These are phyloP conservation scores for Pygocentrus nattereri DNA, from an alignment of 2,797 vertebrate genomes.

Conservation along the genomic window DNA sequence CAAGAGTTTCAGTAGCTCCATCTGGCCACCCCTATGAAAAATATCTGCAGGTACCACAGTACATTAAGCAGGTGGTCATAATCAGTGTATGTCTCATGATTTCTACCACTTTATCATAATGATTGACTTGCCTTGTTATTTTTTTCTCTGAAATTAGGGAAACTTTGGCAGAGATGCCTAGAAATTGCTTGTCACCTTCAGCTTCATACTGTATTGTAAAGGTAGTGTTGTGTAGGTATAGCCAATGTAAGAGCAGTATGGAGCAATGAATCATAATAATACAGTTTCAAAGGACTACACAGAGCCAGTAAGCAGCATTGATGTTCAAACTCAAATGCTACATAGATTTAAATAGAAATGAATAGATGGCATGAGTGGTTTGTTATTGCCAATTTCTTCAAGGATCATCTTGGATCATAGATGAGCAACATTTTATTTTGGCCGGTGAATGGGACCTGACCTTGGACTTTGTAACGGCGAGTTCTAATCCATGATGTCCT, in stretches of 20 bases:
- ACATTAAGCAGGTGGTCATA: no score
- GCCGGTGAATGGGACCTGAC: constrained; percentile 48
- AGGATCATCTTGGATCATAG: constrained; percentile 50
- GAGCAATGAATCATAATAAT: background rate
- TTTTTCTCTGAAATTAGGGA: no score
- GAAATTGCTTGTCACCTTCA: background rate
- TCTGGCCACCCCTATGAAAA: no score
- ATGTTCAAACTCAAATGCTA: background rate
- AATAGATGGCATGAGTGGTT: constrained; percentile 4
- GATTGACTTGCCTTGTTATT: no score
- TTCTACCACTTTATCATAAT: no score
- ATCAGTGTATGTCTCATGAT: no score
- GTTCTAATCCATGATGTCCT: constrained; percentile 37
- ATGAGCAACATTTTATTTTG: constrained; percentile 13
- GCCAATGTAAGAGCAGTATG: background rate
- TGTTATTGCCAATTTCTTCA: constrained; percentile 41
- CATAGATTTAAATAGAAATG: constrained; percentile 23
- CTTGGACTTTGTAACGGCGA: constrained; percentile 35
- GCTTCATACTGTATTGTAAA: background rate
- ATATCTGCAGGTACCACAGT: no score
- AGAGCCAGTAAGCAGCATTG: background rate
- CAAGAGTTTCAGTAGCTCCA: no score
- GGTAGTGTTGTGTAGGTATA: no score
- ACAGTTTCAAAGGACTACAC: background rate
- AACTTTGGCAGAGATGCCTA: no score